A percentile compares a stretch with the other conserved stretches of the same genome.
These are phyloP conservation scores for Euplexia lucipara DNA, from an alignment of 2,888 invertebrate genomes.

Conservation along the genomic window DNA sequence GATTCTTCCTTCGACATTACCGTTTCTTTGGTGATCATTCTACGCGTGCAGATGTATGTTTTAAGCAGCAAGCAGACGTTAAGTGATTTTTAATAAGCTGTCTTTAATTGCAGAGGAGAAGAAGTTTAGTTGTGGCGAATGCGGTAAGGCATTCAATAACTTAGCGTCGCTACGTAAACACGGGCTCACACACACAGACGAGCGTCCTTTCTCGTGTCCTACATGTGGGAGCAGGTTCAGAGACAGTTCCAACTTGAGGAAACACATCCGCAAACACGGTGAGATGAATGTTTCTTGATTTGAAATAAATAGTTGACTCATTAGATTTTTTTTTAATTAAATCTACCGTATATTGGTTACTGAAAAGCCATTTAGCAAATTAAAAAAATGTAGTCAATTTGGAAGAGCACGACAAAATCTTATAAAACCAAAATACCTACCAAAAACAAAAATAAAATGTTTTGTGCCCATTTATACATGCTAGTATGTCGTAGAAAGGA, in stretches of 20 bases:
- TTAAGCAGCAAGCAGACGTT: not conserved
- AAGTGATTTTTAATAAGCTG: not conserved
- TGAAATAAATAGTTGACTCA: not conserved
- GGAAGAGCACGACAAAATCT: too few species aligned
- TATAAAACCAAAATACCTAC: too few species aligned
- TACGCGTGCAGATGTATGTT: too few species aligned
- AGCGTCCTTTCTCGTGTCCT: constrained; percentile 91
- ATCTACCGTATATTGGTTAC: not conserved
- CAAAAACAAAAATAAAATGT: not conserved
- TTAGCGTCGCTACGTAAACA: constrained; percentile 92
- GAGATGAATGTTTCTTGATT: constrained; percentile 50
- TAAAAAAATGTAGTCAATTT: not conserved
- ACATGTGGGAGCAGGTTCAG: constrained; percentile 91
- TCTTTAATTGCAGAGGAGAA: constrained; percentile 80
- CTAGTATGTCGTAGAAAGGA: constrained; percentile 66
- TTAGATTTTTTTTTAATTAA: too few species aligned
- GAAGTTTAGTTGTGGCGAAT: constrained; percentile 91
- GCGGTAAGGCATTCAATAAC: constrained; percentile 92
- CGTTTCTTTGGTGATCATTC: too few species aligned
- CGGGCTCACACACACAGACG: constrained; percentile 91
- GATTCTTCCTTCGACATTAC: too few species aligned
- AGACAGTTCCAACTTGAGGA: constrained; percentile 93
- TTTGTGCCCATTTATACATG: constrained; percentile 27
- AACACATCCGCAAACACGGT: constrained; percentile 89
- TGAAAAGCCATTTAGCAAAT: not conserved